A percentile compares a stretch with the other conserved stretches of the same genome.
These are phyloP conservation scores for Tichodroma muraria DNA, from an alignment of 2,113 vertebrate species.

Conservation along the genomic window DNA sequence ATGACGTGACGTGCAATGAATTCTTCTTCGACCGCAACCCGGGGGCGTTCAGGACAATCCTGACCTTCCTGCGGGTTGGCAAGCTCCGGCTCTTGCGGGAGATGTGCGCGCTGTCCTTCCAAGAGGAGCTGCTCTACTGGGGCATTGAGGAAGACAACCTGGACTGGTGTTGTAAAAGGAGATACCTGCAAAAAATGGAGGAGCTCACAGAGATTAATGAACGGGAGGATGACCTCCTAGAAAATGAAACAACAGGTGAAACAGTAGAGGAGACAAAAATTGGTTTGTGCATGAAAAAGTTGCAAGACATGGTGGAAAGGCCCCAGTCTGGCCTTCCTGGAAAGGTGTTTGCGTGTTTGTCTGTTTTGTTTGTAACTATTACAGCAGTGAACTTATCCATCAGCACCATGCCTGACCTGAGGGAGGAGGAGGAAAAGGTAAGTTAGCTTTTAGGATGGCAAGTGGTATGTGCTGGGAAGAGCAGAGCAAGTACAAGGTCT, in stretches of 20 bases:
- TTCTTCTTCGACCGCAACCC: constrained; percentile 99
- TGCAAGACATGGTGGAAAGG: constrained; percentile 97
- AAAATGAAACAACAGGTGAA: constrained; percentile 65
- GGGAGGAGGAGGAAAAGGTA: constrained; percentile 93
- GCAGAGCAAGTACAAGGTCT: background rate
- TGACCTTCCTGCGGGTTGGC: constrained; percentile 90
- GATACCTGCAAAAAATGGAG: constrained; percentile 90
- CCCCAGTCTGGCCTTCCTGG: constrained; percentile 95
- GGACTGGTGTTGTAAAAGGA: constrained; percentile 93
- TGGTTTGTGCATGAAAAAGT: constrained; percentile 82
- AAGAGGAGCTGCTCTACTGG: constrained; percentile 97
- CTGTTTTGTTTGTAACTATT: constrained; percentile 95
- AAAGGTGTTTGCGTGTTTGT: constrained; percentile 96
- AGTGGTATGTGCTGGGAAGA: background rate
- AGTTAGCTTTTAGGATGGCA: constrained; percentile 55
- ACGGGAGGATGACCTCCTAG: constrained; percentile 77
- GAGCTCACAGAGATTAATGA: constrained; percentile 89
- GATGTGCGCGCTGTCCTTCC: constrained; percentile 94
- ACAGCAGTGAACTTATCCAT: constrained; percentile 96
- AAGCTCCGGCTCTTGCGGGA: constrained; percentile 90
- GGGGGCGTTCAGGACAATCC: constrained; percentile 90
- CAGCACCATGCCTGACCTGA: constrained; percentile 95
- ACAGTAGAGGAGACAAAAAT: constrained; percentile 68
- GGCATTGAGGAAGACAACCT: constrained; percentile 90
- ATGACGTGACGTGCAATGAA: constrained; percentile 89